Conservation (phyloP, 2,113 vertebrate genomes). For the Ameiurus melas region DNA sequence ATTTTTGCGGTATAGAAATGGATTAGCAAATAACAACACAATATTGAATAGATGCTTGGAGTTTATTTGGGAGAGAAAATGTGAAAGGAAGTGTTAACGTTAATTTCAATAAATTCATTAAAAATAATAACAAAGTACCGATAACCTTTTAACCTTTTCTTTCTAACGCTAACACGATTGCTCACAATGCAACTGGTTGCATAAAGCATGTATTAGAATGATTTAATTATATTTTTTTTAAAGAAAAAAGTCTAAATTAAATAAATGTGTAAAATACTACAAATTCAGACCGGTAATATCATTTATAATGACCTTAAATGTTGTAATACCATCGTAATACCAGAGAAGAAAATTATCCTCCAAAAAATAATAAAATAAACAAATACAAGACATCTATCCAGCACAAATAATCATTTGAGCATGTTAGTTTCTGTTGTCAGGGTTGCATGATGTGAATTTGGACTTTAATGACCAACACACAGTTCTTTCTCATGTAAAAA, state of each 20-base stretch:
- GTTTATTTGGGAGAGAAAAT: not conserved
- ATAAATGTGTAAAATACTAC: not conserved
- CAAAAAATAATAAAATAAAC: not conserved
- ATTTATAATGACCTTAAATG: slow-evolving; percentile 1
- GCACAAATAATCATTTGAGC: not conserved
- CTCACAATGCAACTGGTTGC: not conserved
- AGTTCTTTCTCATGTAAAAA: not conserved
- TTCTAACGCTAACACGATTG: not conserved
- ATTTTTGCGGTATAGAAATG: not conserved
- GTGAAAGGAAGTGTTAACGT: too few relatives aligned
- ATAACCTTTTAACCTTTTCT: slow-evolving; percentile 11
- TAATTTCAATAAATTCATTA: not conserved
- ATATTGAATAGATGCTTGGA: not conserved
- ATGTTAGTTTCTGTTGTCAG: not conserved
- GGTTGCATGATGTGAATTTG: not conserved
- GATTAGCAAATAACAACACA: not conserved
- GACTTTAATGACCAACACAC: not conserved
- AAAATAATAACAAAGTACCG: not conserved
- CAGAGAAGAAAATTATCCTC: not conserved
- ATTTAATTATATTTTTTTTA: not conserved
- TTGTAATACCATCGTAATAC: not conserved
- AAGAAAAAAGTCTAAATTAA: not conserved
- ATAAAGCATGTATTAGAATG: not conserved
- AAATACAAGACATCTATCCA: not conserved
- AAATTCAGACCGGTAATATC: not conserved